Evolutionary conservation across 1,140 invertebrate species (phyloP), one percentile per base, ranked within the genome.

Genomic region (Eciton burchellii): DNA sequence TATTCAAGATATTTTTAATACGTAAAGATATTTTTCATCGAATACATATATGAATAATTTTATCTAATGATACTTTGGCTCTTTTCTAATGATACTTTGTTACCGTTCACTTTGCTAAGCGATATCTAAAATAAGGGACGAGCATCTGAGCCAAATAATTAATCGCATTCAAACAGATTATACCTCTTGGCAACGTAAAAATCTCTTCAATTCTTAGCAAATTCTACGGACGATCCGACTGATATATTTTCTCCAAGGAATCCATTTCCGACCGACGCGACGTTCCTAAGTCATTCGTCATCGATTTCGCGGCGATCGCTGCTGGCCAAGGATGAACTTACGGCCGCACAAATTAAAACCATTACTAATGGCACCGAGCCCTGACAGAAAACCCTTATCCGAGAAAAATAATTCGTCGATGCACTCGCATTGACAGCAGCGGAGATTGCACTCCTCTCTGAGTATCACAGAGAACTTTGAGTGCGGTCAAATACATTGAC

Each of bases 281-380:
- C 35, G 65, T 54, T 79, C 63, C 65, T 43, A 72, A 81, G 52
- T 72, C 77, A 54, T 81, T 85, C 59, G 65, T 83, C 71, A 59
- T 57, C 70, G 84, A 85, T 85, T 85, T 70, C 71, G 71, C 63
- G 59, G 60, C 68, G 81, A 83, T 72, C 54, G 77, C n/a, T 52
- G 59, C 59, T 43, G 26, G 73, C 26, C 41, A 47, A 60, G 65
- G 68, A 9, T 41, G 68, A 81, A 81, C 54, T 81, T 73, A 73
- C 43, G 47, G 60, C 74, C 52, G 60, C 43, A 54, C 43, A 84
- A 87, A 88, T 88, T 88, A 84, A 82, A 87, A 84, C 59, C 72
- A 79, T 84, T 77, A 74, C 71, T 84, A 86, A 84, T 84, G 82
- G 84, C 82, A 60, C 26, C 60, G 68, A 60, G 49, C 47, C 29